A percentile compares a stretch with the other conserved stretches of the same genome.
These are phyloP conservation scores for Lasioglossum vierecki DNA, from an alignment of 2,888 invertebrate genomes.

Conservation along the genomic window DNA sequence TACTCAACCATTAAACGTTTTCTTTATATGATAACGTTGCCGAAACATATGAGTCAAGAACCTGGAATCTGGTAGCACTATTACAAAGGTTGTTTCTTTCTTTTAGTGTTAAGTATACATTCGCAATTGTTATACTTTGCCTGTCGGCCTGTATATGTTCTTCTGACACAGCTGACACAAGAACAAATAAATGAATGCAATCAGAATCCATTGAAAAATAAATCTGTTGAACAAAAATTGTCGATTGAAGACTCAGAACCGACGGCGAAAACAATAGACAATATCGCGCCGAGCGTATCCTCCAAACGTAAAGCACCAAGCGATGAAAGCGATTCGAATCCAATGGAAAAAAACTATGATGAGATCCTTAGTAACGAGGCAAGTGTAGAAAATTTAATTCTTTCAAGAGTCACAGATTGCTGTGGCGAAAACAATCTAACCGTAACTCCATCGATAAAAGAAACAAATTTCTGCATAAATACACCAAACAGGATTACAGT, in stretches of 20 bases:
- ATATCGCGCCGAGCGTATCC: slow-evolving; percentile 17
- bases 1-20: slow-evolving; percentile 45
- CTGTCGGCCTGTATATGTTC: slow-evolving; percentile 85
- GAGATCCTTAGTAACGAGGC: slow-evolving; percentile 25
- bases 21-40: slow-evolving; percentile 16
- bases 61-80: background rate
- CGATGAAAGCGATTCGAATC: slow-evolving; percentile 61
- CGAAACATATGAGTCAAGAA: background rate
- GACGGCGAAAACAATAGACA: slow-evolving; percentile 30
- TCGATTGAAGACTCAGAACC: slow-evolving; percentile 50
- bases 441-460: slow-evolving; percentile 25
- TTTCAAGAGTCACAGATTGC: slow-evolving; percentile 3
- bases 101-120: slow-evolving; percentile 76
- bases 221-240: slow-evolving; percentile 43
- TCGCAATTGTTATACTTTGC: slow-evolving; percentile 85
- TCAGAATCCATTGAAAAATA: slow-evolving; percentile 70
- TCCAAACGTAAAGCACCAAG: slow-evolving; percentile 67
- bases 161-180: slow-evolving; percentile 84
- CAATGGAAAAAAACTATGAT: slow-evolving; percentile 60
- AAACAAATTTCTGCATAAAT: slow-evolving; percentile 17
- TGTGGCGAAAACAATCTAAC: slow-evolving; percentile 9
- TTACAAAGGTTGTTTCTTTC: slow-evolving; percentile 41
- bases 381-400: slow-evolving; percentile 25
- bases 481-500: slow-evolving; percentile 66
- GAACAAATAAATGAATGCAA: slow-evolving; percentile 83